A percentile compares a stretch with the other conserved stretches of the same genome.
Evolutionary conservation across 2,888 invertebrate species (phyloP).

Genomic region (Alcis repandata): DNA sequence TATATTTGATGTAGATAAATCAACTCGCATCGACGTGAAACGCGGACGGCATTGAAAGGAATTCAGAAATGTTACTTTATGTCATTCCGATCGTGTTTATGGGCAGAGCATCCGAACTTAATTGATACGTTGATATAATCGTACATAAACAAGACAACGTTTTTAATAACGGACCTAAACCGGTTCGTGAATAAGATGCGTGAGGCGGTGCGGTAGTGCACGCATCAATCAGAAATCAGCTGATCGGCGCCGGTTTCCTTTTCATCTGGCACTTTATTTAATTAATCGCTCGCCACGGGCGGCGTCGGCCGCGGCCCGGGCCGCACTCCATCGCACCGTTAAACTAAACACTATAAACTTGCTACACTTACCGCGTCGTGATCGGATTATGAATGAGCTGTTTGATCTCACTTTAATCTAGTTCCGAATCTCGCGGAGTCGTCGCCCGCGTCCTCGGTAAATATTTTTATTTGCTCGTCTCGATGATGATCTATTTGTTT

Average conservation of each 20-base stretch:
- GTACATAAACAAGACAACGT: constrained; percentile 62
- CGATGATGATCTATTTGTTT: constrained; percentile 61
- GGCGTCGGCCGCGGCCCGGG: constrained; percentile 46
- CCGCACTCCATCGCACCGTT: constrained; percentile 52
- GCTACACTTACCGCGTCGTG: constrained; percentile 60
- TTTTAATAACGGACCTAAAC: constrained; percentile 72
- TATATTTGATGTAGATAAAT: constrained; percentile 34
- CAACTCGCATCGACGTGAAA: constrained; percentile 18
- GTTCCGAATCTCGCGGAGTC: constrained; percentile 54
- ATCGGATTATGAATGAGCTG: constrained; percentile 75
- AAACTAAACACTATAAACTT: constrained; percentile 64
- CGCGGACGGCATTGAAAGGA: constrained; percentile 35
- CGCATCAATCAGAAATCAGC: constrained; percentile 81
- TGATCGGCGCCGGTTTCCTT: constrained; percentile 78
- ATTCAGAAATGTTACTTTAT: constrained; percentile 34
- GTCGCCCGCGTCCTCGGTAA: constrained; percentile 47
- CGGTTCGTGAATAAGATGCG: constrained; percentile 68
- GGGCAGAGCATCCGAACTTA: constrained; percentile 50
- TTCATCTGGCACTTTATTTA: constrained; percentile 80
- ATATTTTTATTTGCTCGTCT: constrained; percentile 55
- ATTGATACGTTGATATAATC: constrained; percentile 65
- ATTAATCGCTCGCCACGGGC: constrained; percentile 79
- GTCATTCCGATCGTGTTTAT: constrained; percentile 36
- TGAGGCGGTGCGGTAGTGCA: constrained; percentile 61
- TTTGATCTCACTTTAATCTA: constrained; percentile 63